Base-by-base conservation (phyloP, 2,797 vertebrate species). In the Myotis planiceps region DNA sequence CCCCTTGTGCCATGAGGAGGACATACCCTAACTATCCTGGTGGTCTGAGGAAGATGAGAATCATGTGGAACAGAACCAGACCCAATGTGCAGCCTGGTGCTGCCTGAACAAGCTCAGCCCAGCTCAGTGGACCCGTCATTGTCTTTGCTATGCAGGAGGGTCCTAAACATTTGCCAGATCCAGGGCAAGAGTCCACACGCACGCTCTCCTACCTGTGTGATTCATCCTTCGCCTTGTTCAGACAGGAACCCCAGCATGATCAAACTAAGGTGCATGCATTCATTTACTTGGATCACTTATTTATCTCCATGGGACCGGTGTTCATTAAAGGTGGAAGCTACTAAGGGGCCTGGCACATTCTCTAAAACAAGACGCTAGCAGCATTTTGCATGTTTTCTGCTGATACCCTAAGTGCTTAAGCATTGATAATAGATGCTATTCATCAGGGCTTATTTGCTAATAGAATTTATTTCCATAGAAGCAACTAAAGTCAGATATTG, bases 191-290 rank as follows among this genome's bases (percentile, higher is more conserved):
- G 25, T 0, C 2, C 45, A 1, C 27, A 1, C 1, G 1, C 15
- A 0, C 0, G 0, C 32, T 8, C 3, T 19, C 34, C 19, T 1
- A 2, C 21, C 78, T n/a, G 2, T 23, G 23, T 1, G 42, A 21
- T 2, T 9, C 39, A 34, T 1, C 32, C 15, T 27, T 7, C 5
- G 1, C 27, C 8, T 13, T 2, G 25, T n/a, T 2, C 18, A 15
- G 37, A 16, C 16, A 8, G 29, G 6, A 4, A 5, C 25, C 7
- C 42, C 5, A 5, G 45, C 60, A 14, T 3, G 4, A 4, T 12
- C 19, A 10, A 63, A 27, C 5, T 0, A 8, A 12, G 32, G 23
- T 3, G 9, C 23, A 0, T 4, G 23, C 16, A 2, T 10, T 18
- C 8, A 0, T 32, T 25, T 9, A 25, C 27, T n/a, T 18, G 37